Percentiles rank a stretch among this genome's conserved stretches.
phyloP scores from a whole-genome alignment of 2,113 vertebrate species.

The Butastur rufipennis region DNA sequence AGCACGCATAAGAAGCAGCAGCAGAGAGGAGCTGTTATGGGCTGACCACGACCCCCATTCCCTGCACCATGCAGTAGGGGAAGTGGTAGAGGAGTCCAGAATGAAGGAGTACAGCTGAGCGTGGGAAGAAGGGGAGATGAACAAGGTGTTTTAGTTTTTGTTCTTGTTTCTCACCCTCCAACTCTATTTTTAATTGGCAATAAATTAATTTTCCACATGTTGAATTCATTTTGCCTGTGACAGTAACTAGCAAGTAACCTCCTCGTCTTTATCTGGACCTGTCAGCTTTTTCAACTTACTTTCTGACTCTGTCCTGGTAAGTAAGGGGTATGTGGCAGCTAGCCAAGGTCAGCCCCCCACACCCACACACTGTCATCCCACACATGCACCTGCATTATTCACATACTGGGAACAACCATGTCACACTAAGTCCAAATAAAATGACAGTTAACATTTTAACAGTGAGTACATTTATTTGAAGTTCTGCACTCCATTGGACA shows the following conservation, averaged over 20 bases:
- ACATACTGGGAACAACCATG: accelerated
- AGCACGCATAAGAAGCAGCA: accelerated
- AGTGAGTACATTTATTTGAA: constrained; percentile 48
- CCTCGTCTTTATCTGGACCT: neutral
- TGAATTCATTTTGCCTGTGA: neutral
- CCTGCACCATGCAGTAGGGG: accelerated
- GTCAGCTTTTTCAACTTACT: neutral
- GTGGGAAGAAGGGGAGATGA: no score
- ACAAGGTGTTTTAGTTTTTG: neutral
- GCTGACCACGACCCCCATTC: neutral
- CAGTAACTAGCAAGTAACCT: neutral
- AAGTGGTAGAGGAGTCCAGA: accelerated
- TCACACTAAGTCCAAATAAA: neutral
- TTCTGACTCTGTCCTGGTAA: neutral
- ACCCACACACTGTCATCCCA: neutral
- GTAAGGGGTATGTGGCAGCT: neutral
- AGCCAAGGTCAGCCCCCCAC: neutral
- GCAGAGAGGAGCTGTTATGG: accelerated
- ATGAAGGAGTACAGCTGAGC: neutral
- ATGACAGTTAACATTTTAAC: neutral
- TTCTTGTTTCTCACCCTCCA: neutral
- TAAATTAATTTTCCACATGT: neutral
- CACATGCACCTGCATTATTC: neutral
- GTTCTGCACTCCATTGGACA: neutral
- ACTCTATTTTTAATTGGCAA: neutral